Evolutionary conservation across 2,888 invertebrate species (phyloP).

Genomic region (Dioctria linearis): DNA sequence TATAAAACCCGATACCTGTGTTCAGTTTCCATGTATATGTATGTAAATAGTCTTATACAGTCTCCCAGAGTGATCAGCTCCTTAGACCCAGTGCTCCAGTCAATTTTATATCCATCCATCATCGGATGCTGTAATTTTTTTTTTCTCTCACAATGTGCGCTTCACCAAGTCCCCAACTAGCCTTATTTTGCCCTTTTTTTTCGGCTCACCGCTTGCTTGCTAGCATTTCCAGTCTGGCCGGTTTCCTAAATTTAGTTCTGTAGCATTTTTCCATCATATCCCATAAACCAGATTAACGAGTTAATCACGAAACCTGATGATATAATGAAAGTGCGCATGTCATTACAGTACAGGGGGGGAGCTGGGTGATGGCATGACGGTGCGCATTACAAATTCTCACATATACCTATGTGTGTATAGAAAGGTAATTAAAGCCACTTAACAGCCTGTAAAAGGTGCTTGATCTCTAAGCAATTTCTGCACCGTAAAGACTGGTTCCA

Average conservation of each 20-base stretch:
- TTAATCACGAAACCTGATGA: slow-evolving; percentile 44
- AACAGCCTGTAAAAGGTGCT: slow-evolving; percentile 19
- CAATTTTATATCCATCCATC: slow-evolving; percentile 6
- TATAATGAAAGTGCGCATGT: slow-evolving; percentile 49
- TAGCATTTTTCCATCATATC: slow-evolving; percentile 31
- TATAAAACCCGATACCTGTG: too few relatives aligned
- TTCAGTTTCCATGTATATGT: too few relatives aligned
- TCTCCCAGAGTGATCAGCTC: not conserved
- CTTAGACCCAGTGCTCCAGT: not conserved
- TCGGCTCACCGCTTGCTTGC: not conserved
- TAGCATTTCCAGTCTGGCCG: slow-evolving; percentile 20
- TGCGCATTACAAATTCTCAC: too few relatives aligned
- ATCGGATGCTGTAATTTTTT: not conserved
- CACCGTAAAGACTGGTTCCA: not conserved
- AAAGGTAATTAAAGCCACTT: too few relatives aligned
- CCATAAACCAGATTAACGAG: slow-evolving; percentile 39
- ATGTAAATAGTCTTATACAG: too few relatives aligned
- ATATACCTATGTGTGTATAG: too few relatives aligned
- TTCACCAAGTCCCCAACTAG: not conserved
- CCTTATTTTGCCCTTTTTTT: not conserved
- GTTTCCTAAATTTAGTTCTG: slow-evolving; percentile 42
- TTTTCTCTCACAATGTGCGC: not conserved
- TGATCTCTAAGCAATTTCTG: slow-evolving; percentile 28
- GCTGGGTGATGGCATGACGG: too few relatives aligned
- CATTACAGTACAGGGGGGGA: not conserved